Evolutionary conservation across 2,797 vertebrate genomes (phyloP), one percentile per base, ranked within the genome.

Genomic region (Acipenser oxyrinchus): DNA sequence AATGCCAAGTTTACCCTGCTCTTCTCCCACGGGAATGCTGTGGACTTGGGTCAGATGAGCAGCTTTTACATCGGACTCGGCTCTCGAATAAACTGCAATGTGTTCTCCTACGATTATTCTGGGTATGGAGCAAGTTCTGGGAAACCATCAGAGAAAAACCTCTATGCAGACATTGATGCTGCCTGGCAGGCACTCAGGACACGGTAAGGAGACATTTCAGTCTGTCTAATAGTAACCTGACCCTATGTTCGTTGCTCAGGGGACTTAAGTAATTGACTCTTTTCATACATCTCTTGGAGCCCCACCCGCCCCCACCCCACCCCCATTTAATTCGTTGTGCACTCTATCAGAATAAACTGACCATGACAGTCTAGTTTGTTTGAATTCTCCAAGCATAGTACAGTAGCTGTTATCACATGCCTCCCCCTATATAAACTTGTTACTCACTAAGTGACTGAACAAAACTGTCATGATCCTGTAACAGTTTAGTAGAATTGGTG

Each of bases 21-120:
- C 71, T 91, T 91, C 77, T 91, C 90, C 7, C 90, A 91, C 52
- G 90, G 90, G 64, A 91, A 91, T 79, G 90, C 90, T 77, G 90
- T 91, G 76, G 90, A 91, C 80, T 77, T 91, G 63, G 90, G 90
- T 72, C 90, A 91, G 73, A 91, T 91, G 90, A 91, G 90, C 86
- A 91, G 88, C 76, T 91, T 91, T 84, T 91, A 91, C 67, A 88
- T 91, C 83, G 90, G 90, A 82, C 84, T 91, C 75, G 90, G 90
- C 73, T 91, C 90, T 71, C 79, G 89, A 70, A 90, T 91, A 78
- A 90, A 37, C 23, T 37, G 23, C 23, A 37, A 37, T 37, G 4
- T 37, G 2, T 37, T 37, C 23, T 37, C 23, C 11, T 91, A 91
- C 52, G 90, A 91, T 77, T 91, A 91, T 78, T 91, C 90, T 82